phyloP scores from a whole-genome alignment of 2,888 invertebrate genomes.

The Aelia acuminata region DNA sequence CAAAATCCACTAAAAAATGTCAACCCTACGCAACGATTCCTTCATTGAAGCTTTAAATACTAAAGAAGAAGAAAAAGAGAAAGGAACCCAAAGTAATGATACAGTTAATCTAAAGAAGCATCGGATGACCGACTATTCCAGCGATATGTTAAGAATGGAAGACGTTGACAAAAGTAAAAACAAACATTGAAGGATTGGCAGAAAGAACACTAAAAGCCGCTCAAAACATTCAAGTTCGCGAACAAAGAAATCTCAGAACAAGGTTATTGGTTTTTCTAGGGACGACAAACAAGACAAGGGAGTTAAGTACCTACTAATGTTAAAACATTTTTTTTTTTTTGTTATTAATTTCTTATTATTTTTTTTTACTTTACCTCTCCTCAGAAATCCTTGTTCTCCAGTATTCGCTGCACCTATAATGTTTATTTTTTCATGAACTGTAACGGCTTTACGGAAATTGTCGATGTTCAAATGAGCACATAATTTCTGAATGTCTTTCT shows the following conservation, averaged over 20 bases:
- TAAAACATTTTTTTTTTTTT: too few relatives aligned
- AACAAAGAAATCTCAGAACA: neutral
- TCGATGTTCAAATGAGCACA: conserved; percentile 83
- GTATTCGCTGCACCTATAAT: conserved; percentile 74
- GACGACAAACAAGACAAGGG: neutral
- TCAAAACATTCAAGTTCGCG: neutral
- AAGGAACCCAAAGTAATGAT: too few relatives aligned
- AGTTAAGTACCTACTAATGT: too few relatives aligned
- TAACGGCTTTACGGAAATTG: conserved; percentile 85
- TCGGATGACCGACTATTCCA: too few relatives aligned
- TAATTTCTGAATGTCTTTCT: conserved; percentile 75
- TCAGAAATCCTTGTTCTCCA: conserved; percentile 77
- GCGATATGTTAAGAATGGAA: too few relatives aligned
- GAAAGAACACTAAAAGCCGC: neutral
- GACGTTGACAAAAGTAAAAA: too few relatives aligned
- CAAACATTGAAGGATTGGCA: neutral
- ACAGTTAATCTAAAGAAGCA: too few relatives aligned
- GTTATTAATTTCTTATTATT: neutral
- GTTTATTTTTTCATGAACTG: conserved; percentile 80
- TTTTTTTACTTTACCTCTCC: conserved; percentile 69
- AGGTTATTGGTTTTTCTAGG: neutral
- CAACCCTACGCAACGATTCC: too few relatives aligned
- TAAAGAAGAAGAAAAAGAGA: too few relatives aligned
- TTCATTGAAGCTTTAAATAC: too few relatives aligned
- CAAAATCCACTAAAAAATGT: too few relatives aligned